A percentile compares a stretch with the other conserved stretches of the same genome.
Evolutionary conservation across 2,113 vertebrate genomes (phyloP).

Genomic region (Hyperoodon ampullatus): DNA sequence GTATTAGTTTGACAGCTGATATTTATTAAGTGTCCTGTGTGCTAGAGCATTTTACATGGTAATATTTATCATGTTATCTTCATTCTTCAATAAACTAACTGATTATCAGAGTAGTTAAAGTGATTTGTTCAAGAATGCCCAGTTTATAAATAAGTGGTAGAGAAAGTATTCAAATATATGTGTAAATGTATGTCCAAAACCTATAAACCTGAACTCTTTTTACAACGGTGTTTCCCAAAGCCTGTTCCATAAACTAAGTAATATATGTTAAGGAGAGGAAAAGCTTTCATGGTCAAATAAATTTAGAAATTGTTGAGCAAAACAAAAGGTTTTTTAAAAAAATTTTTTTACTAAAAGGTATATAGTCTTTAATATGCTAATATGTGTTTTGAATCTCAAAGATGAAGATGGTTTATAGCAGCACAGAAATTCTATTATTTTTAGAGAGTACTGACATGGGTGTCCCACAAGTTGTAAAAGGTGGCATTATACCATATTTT

Average conservation of each 20-base stretch:
- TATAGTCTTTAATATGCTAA: background rate
- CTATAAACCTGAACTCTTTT: background rate
- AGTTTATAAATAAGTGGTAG: background rate
- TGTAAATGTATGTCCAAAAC: background rate
- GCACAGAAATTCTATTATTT: slow-evolving; percentile 24
- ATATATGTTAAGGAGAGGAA: background rate
- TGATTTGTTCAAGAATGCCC: background rate
- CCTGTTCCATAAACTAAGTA: background rate
- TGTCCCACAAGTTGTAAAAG: background rate
- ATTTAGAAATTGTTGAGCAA: background rate
- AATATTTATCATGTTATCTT: background rate
- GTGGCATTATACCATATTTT: background rate
- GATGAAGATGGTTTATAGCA: background rate
- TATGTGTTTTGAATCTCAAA: slow-evolving; percentile 47
- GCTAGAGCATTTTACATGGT: background rate
- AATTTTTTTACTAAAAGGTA: background rate
- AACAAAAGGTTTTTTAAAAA: background rate
- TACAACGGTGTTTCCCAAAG: background rate
- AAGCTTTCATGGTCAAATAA: background rate
- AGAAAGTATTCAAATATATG: background rate
- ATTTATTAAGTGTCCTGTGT: background rate
- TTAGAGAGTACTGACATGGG: background rate
- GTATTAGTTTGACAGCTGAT: background rate
- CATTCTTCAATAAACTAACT: background rate
- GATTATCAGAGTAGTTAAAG: background rate